These are phyloP conservation scores for Boulengeromyrus knoepffleri DNA, from an alignment of 2,113 vertebrate genomes.

Conservation along the genomic window DNA sequence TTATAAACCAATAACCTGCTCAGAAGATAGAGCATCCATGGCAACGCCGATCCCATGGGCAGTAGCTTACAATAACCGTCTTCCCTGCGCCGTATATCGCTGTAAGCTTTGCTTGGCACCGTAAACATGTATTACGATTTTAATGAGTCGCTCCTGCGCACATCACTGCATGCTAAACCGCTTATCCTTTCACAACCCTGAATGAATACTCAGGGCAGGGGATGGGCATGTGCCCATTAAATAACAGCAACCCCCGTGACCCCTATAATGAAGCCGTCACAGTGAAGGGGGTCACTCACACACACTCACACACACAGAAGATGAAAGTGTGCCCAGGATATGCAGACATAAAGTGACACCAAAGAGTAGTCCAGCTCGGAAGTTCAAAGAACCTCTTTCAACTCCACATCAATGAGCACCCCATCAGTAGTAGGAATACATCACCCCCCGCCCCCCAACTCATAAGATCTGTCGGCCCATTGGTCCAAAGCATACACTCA, in stretches of 20 bases:
- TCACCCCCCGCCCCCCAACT: background rate
- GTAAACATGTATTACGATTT: background rate
- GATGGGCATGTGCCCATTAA: background rate
- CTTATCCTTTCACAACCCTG: background rate
- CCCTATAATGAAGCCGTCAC: background rate
- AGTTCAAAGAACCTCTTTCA: conserved; percentile 50
- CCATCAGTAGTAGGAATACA: conserved; percentile 9
- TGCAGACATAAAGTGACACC: background rate
- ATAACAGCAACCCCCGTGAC: background rate
- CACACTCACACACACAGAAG: conserved; percentile 35
- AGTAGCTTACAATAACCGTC: background rate
- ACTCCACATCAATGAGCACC: conserved; percentile 31
- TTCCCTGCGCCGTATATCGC: background rate
- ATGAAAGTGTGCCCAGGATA: conserved; percentile 24
- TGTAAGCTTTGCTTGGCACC: background rate
- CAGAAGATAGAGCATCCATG: background rate
- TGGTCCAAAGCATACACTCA: background rate
- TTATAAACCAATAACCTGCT: background rate
- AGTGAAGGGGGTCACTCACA: conserved; percentile 20
- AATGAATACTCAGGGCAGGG: background rate
- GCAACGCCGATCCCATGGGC: background rate
- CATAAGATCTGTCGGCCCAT: background rate
- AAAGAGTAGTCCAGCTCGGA: conserved; percentile 24
- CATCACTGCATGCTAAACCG: background rate
- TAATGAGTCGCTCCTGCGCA: background rate